These are phyloP conservation scores for Formica exsecta DNA, from an alignment of 1,140 invertebrate species.

Conservation along the genomic window DNA sequence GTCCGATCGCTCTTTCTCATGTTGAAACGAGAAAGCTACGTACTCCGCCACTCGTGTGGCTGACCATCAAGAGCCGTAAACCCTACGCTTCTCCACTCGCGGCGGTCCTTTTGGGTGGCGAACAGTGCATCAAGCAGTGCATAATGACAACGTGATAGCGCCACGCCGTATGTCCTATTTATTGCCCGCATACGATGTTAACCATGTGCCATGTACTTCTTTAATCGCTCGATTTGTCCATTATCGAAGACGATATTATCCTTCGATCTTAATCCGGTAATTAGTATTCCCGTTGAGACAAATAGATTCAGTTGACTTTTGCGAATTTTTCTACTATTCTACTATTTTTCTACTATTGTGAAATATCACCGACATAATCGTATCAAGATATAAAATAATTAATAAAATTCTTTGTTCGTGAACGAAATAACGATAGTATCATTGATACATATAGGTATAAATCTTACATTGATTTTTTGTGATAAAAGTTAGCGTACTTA, in stretches of 20 bases:
- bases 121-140: not conserved
- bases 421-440: not conserved
- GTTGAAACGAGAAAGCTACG: conserved; percentile 51
- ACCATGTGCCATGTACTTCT: conserved; percentile 7
- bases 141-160: conserved; percentile 46
- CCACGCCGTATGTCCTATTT: conserved; percentile 39
- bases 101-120: conserved; percentile 31
- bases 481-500: not conserved
- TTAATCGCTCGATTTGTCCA: conserved; percentile 23
- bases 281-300: conserved; percentile 13
- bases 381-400: not conserved
- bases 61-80: conserved; percentile 62
- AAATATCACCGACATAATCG: not conserved
- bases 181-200: conserved; percentile 38
- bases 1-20: conserved; percentile 69
- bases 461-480: not conserved
- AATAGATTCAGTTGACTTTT: not conserved
- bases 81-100: conserved; percentile 67
- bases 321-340: not conserved
- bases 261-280: conserved; percentile 14
- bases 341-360: no score
- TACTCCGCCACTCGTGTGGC: conserved; percentile 48
- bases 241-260: conserved; percentile 26
- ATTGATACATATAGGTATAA: not conserved
- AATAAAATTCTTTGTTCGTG: not conserved